Base-by-base conservation (phyloP, 2,888 invertebrate genomes). In the Disparrhopalites patrizii region DNA sequence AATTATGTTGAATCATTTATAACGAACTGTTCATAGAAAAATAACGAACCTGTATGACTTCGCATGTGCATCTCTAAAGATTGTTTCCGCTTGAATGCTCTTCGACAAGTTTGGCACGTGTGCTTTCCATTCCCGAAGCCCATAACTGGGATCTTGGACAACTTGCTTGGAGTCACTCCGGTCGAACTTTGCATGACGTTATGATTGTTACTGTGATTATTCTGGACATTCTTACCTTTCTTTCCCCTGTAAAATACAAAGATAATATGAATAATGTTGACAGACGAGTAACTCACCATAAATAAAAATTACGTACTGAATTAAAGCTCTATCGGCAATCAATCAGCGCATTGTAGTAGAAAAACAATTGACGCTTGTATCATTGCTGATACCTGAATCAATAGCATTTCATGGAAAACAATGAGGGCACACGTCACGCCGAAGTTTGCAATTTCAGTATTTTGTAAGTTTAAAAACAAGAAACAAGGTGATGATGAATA, bases 31-130 rank as follows among this genome's bases (percentile, higher is more conserved):
- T 36, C 36, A 36, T 13, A 13, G 36, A 10, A 43, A 43, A 43
- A 18, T 18, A 43, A 43, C 20, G 43, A 4, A 72, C 74, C 74
- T 62, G 74, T 74, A 62, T 74, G 72, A 57, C 70, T 71, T 55
- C 74, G 64, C 74, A 74, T 74, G 40, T 74, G 74, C 70, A 74
- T 74, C 56, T 74, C 74, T 68, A 74, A 67, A 28, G 70, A 70
- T 65, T 74, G 74, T 40, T 74, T 74, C 28, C 63, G 51, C 38
- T 62, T 62, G 25, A 62, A 62, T 25, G 62, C 65, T 27, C 65
- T 33, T 13, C 65, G 50, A 65, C 65, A 65, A 20, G 65, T 65
- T 52, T 50, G 58, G 40, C 65, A 65, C 38, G 65, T 50, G 51
- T 65, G 65, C 38, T 61, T 61, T 31, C 61, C 54, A 31, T 62